phyloP scores from a whole-genome alignment of 1,140 invertebrate species.

The Dysdera silvatica region DNA sequence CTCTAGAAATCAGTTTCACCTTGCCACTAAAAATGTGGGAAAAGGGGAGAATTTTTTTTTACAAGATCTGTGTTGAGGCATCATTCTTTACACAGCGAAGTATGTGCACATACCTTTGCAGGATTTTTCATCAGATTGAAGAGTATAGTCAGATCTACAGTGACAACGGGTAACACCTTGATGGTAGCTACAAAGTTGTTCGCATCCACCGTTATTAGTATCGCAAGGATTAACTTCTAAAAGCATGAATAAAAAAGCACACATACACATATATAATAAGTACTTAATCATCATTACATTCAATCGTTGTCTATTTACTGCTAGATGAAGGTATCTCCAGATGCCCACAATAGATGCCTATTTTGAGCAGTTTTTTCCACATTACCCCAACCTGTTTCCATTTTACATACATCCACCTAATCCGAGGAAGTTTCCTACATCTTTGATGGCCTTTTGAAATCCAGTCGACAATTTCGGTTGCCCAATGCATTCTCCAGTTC shows the following conservation, averaged over 20 bases:
- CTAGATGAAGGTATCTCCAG: no score
- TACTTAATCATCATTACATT: background rate
- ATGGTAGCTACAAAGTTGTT: constrained; percentile 15
- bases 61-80: background rate
- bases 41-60: background rate
- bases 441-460: no score
- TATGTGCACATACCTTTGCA: constrained; percentile 4
- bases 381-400: no score
- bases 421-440: no score
- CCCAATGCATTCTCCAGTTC: no score
- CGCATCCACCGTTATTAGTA: constrained; percentile 22
- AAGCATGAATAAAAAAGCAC: background rate
- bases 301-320: background rate
- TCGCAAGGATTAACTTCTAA: constrained; percentile 18
- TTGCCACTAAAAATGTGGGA: background rate
- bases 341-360: no score
- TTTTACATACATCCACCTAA: no score
- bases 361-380: no score
- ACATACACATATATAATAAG: background rate
- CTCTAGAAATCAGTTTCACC: background rate
- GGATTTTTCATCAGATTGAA: constrained; percentile 12
- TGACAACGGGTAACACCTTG: constrained; percentile 22
- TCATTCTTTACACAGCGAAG: background rate
- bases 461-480: no score
- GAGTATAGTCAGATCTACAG: constrained; percentile 24